phyloP scores from a whole-genome alignment of 2,888 invertebrate genomes.

The Parnassius mnemosyne region DNA sequence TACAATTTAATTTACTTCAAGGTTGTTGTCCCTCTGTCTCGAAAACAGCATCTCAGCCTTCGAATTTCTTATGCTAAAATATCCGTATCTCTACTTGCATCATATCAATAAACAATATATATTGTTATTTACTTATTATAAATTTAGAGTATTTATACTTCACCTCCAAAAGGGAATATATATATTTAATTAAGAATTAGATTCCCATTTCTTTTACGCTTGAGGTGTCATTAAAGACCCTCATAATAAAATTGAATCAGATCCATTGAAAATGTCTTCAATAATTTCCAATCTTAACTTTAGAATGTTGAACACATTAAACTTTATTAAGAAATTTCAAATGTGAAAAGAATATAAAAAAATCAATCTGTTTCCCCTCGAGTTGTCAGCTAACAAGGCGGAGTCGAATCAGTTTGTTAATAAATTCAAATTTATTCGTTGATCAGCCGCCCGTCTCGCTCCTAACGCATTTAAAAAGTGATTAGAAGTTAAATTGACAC shows the following conservation, averaged over 20 bases:
- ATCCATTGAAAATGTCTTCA: constrained; percentile 18
- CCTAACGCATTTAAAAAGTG: constrained; percentile 79
- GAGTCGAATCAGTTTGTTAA: constrained; percentile 67
- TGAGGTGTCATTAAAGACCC: constrained; percentile 5
- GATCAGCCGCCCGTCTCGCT: constrained; percentile 67
- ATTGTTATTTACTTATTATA: too few relatives aligned
- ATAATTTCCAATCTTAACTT: constrained; percentile 19
- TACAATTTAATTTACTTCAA: too few relatives aligned
- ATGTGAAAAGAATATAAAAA: constrained; percentile 38
- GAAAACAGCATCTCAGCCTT: too few relatives aligned
- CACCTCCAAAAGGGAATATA: too few relatives aligned
- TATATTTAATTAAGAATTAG: too few relatives aligned
- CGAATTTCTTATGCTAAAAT: too few relatives aligned
- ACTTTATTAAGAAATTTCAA: constrained; percentile 29
- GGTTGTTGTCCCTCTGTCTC: too few relatives aligned
- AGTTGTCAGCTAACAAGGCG: constrained; percentile 60
- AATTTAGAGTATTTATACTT: too few relatives aligned
- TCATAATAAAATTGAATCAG: constrained; percentile 14
- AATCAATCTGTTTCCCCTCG: constrained; percentile 74
- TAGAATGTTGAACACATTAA: constrained; percentile 22
- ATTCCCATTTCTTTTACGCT: constrained; percentile 1
- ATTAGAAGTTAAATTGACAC: constrained; percentile 80
- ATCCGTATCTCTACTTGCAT: too few relatives aligned
- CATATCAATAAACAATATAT: too few relatives aligned
- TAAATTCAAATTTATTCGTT: constrained; percentile 79